A percentile compares a stretch with the other conserved stretches of the same genome.
Evolutionary conservation across 1,140 invertebrate species (phyloP).

Genomic region (Pseudomyrmex dendroicus): DNA sequence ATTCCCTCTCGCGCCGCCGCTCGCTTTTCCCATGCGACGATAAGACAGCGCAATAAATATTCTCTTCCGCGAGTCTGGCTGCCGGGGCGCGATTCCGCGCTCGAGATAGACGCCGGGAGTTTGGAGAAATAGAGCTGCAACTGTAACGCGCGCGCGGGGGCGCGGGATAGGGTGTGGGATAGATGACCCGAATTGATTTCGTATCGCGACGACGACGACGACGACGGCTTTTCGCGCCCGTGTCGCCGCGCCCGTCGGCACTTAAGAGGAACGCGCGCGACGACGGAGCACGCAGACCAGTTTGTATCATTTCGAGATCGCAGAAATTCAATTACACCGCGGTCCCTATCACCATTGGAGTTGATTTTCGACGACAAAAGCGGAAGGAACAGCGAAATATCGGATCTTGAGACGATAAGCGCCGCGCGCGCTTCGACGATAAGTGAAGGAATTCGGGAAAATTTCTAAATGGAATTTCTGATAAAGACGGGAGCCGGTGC

Average conservation of each 20-base stretch:
- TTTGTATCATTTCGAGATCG: slow-evolving; percentile 42
- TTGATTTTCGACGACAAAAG: slow-evolving; percentile 46
- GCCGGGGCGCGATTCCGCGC: slow-evolving; percentile 45
- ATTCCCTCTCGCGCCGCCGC: slow-evolving; percentile 48
- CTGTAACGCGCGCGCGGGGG: neutral
- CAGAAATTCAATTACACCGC: slow-evolving; percentile 49
- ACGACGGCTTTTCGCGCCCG: slow-evolving; percentile 28
- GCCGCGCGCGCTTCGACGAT: slow-evolving; percentile 13
- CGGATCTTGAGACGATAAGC: slow-evolving; percentile 40
- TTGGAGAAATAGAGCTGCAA: slow-evolving; percentile 54
- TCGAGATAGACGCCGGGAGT: slow-evolving; percentile 53
- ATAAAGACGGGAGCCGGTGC: slow-evolving; percentile 40
- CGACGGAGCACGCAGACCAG: neutral
- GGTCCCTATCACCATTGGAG: slow-evolving; percentile 18
- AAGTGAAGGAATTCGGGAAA: slow-evolving; percentile 54
- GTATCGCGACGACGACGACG: slow-evolving; percentile 14
- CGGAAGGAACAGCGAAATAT: slow-evolving; percentile 32
- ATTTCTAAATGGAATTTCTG: slow-evolving; percentile 59
- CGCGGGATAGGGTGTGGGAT: neutral
- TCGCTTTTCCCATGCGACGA: slow-evolving; percentile 61
- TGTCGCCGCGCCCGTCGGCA: slow-evolving; percentile 16
- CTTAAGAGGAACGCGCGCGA: slow-evolving; percentile 24
- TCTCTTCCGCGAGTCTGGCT: slow-evolving; percentile 40
- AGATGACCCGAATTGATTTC: slow-evolving; percentile 70
- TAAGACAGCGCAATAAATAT: slow-evolving; percentile 69